Evolutionary conservation across 1,140 invertebrate genomes (phyloP).

Genomic region (Drosophila sechellia): DNA sequence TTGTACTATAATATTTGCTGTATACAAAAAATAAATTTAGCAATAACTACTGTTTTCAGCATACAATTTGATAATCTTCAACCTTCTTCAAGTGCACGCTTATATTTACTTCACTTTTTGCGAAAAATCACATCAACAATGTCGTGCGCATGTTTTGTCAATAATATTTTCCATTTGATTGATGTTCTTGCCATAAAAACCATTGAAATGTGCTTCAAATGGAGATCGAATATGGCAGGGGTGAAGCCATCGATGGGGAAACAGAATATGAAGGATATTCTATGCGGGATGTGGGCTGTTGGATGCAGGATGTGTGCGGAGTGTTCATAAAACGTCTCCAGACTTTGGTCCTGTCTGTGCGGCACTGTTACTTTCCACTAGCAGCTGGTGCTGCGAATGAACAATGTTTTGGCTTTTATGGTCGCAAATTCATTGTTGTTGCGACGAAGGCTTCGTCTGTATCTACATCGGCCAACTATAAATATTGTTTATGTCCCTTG

Average conservation of each 20-base stretch:
- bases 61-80: background rate
- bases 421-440: slow-evolving; percentile 73
- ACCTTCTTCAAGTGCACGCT: slow-evolving; percentile 5
- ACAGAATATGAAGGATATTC: slow-evolving; percentile 2
- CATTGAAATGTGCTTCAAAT: slow-evolving; percentile 80
- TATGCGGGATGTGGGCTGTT: background rate
- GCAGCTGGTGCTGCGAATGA: slow-evolving; percentile 50
- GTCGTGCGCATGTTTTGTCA: slow-evolving; percentile 74
- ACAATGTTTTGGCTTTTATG: slow-evolving; percentile 77
- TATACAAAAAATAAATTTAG: too few species aligned
- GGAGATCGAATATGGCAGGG: slow-evolving; percentile 54
- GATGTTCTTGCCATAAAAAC: slow-evolving; percentile 80
- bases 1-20: too few species aligned
- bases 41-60: too few species aligned
- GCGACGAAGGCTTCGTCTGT: slow-evolving; percentile 19
- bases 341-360: slow-evolving; percentile 36
- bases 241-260: slow-evolving; percentile 19
- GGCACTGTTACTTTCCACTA: slow-evolving; percentile 38
- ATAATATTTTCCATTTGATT: slow-evolving; percentile 81
- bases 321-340: slow-evolving; percentile 63
- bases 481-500: slow-evolving; percentile 70
- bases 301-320: slow-evolving; percentile 2
- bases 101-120: slow-evolving; percentile 48
- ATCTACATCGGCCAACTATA: slow-evolving; percentile 55
- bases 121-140: slow-evolving; percentile 56